phyloP scores from a whole-genome alignment of 2,113 vertebrate species.

The Emydocephalus ijimae region DNA sequence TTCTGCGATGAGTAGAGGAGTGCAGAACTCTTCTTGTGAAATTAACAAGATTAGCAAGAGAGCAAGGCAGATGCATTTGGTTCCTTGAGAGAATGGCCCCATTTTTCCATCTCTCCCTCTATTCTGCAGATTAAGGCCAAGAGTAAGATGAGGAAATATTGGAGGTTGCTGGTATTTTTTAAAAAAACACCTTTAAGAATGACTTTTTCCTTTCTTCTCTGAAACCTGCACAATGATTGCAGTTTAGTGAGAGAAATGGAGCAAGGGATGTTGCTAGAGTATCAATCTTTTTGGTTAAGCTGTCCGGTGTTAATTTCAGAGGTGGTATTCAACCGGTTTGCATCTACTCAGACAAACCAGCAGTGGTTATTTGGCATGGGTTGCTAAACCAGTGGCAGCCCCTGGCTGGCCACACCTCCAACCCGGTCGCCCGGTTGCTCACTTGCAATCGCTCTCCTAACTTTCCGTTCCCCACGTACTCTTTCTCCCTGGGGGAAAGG shows the following conservation, averaged over 20 bases:
- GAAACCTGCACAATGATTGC: background rate
- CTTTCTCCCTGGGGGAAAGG: too few species aligned
- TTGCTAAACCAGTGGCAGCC: too few species aligned
- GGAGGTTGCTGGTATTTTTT: background rate
- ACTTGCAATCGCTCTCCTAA: too few species aligned
- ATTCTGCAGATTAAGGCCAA: background rate
- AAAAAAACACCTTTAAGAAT: background rate
- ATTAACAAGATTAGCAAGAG: background rate
- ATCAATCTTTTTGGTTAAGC: background rate
- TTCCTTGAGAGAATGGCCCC: background rate
- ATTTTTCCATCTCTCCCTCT: background rate
- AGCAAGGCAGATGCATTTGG: background rate
- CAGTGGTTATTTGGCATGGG: too few species aligned
- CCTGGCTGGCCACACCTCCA: too few species aligned
- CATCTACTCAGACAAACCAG: too few species aligned
- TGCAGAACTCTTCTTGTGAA: too few species aligned
- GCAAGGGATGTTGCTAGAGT: background rate
- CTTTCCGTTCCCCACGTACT: too few species aligned
- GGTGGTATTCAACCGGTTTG: too few species aligned
- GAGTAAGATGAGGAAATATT: background rate
- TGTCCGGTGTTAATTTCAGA: background rate
- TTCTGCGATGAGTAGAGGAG: too few species aligned
- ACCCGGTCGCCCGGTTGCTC: too few species aligned
- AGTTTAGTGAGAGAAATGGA: background rate
- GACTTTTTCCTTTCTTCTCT: background rate